Conservation (phyloP, 2,113 vertebrate genomes). For the Cepphus grylle region DNA sequence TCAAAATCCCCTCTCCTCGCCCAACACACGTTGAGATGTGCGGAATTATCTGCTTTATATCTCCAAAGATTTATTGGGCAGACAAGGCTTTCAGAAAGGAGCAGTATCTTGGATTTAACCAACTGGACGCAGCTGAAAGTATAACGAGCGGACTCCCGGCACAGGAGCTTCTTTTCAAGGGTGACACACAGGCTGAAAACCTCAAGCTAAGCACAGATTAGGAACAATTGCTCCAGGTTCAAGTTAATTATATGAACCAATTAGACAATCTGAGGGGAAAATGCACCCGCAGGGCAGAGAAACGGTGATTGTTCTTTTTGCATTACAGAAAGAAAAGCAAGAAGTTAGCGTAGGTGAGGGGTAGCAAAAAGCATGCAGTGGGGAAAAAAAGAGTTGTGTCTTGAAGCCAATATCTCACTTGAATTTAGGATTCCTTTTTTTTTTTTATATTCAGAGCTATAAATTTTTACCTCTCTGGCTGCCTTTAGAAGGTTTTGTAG, state of each 20-base stretch:
- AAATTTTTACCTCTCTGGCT: background rate
- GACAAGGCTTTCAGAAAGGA: background rate
- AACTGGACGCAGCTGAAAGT: background rate
- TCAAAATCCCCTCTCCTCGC: background rate
- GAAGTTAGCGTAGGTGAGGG: background rate
- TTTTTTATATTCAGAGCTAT: background rate
- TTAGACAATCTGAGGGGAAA: background rate
- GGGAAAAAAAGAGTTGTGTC: background rate
- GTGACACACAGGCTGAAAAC: background rate
- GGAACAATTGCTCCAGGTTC: background rate
- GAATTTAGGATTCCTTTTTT: background rate
- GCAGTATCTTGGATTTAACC: background rate
- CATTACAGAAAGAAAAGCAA: background rate
- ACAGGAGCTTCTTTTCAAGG: background rate
- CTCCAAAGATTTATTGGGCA: background rate
- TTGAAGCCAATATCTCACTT: background rate
- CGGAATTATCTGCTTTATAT: background rate
- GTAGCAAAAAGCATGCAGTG: background rate
- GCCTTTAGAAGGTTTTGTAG: background rate
- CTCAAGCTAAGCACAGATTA: background rate
- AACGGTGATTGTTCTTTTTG: background rate
- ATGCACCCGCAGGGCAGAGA: background rate
- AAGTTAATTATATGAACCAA: background rate
- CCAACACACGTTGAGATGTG: fast-evolving
- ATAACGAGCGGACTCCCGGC: background rate